Evolutionary conservation across 2,888 invertebrate genomes (phyloP), one percentile per base, ranked within the genome.

Genomic region (Melanostoma scalare): DNA sequence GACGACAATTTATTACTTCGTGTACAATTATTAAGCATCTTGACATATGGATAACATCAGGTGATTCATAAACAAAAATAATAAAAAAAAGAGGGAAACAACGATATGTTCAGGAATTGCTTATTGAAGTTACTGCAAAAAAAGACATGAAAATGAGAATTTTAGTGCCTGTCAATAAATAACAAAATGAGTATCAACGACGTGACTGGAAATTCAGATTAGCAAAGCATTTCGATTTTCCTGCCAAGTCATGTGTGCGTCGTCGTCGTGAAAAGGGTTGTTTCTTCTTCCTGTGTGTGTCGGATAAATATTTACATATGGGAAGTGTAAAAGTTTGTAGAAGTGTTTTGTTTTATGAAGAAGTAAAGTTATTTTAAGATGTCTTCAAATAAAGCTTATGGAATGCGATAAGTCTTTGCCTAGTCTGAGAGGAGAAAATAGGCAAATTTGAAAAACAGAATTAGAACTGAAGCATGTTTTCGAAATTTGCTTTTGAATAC

Each of bases 191-290:
- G 36, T 35, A 46, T 61, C 46, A 46, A 46, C 44, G 3, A 61
- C 61, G 61, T 61, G 61, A 8, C 46, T 61, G 10, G 61, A 61
- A 61, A 46, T 61, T 61, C 20, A 8, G 30, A 38, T 5, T 40
- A 30, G 3, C 4, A 56, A 56, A 30, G 6, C 3, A 35, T 40
- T 4, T 20, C 35, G 31, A 44, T 31, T 8, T 6, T 58, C 20
- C 31, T 40, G 20, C 30, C 20, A 20, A 31, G 4, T 60, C 35
- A 10, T 42, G 42, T 42, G 6, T 42, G n/a, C n/a, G n/a, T 42
- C 8, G 1, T 42, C 3, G 20, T 20, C 20, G 20, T 46, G 10
- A 10, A 46, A 46, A 46, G 44, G 10, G 44, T 46, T 46, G 44
- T 46, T n/a, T 46, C 10, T 20, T 20, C 20, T 20, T 20, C 20